phyloP scores from a whole-genome alignment of 35 echinoderm and acorn worm species.

The Hemicentrotus pulcherrimus region DNA sequence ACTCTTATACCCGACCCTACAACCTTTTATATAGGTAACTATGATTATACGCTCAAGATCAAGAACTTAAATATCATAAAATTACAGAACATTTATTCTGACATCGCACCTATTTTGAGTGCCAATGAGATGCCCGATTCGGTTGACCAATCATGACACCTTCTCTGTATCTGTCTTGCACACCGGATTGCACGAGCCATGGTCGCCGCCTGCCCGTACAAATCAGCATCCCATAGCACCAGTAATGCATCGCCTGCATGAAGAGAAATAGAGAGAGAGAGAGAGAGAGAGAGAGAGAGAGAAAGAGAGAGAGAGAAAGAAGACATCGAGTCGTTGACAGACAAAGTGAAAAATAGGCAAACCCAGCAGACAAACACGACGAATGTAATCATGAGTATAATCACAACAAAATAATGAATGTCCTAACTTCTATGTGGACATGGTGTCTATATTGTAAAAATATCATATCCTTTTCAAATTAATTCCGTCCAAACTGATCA shows the following conservation, averaged over 20 bases:
- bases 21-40: too few species aligned
- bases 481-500: too few species aligned
- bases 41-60: too few species aligned
- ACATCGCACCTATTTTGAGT: conserved; percentile 72
- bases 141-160: conserved; percentile 84
- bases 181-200: conserved; percentile 67
- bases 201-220: conserved; percentile 14
- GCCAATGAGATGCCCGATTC: conserved; percentile 71
- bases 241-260: conserved; percentile 76
- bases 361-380: too few species aligned
- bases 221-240: conserved; percentile 64
- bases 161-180: conserved; percentile 68
- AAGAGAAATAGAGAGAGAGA: background rate
- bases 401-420: too few species aligned
- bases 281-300: background rate
- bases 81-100: background rate
- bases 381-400: too few species aligned
- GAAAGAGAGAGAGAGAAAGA: background rate
- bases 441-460: too few species aligned
- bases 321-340: background rate
- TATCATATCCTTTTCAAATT: too few species aligned
- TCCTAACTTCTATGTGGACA: too few species aligned
- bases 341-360: too few species aligned
- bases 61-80: too few species aligned
- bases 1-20: too few species aligned